Percentiles rank a stretch among this genome's conserved stretches.
phyloP scores from a whole-genome alignment of 2,113 vertebrate species.

The Progne subis region DNA sequence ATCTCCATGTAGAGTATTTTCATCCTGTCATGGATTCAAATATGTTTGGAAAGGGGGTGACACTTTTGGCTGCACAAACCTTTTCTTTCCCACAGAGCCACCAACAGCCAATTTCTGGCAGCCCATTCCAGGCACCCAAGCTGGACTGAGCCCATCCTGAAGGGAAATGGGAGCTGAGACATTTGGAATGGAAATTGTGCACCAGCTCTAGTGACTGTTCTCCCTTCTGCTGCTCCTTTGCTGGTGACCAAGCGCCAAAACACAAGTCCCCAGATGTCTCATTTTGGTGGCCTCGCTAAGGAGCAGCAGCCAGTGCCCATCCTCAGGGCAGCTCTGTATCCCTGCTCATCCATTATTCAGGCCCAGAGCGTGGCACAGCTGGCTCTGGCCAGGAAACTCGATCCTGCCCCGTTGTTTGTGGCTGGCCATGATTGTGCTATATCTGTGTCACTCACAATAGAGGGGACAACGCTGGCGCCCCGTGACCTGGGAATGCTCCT shows the following conservation, averaged over 20 bases:
- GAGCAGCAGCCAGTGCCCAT: background rate
- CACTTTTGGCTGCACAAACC: background rate
- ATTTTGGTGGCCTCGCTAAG: background rate
- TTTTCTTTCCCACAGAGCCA: background rate
- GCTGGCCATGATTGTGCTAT: background rate
- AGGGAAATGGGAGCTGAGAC: background rate
- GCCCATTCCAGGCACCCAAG: background rate
- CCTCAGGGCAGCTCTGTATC: background rate
- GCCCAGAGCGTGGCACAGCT: background rate
- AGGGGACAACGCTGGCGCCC: background rate
- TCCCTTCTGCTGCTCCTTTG: background rate
- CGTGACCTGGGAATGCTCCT: background rate
- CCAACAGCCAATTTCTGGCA: background rate
- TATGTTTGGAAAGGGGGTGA: background rate
- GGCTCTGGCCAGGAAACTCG: background rate
- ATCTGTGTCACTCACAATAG: background rate
- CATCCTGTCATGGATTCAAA: background rate
- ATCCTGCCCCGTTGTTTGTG: background rate
- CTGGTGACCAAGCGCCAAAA: background rate
- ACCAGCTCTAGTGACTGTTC: background rate
- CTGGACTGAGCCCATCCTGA: background rate
- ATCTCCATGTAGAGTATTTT: background rate
- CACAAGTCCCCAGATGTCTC: background rate
- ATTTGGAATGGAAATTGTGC: fast-evolving
- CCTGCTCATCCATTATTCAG: conserved; percentile 57